Evolutionary conservation across 2,888 invertebrate genomes (phyloP).

Genomic region (Dolomedes plantarius): DNA sequence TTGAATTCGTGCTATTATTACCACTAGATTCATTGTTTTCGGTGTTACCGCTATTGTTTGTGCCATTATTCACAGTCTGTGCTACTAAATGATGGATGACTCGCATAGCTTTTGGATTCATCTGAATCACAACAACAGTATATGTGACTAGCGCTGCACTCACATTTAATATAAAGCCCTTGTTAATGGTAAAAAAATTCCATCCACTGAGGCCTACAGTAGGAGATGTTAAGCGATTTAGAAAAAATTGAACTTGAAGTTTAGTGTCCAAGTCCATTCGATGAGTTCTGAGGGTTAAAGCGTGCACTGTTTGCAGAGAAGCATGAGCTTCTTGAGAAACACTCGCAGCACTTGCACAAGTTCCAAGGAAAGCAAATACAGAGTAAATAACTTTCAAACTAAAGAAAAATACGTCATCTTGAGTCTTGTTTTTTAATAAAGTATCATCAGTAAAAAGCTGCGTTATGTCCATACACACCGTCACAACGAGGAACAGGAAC

Average conservation of each 20-base stretch:
- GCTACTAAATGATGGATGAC: constrained; percentile 71
- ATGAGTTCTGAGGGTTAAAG: constrained; percentile 64
- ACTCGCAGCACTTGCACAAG: constrained; percentile 67
- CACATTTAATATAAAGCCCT: constrained; percentile 73
- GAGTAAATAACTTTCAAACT: constrained; percentile 72
- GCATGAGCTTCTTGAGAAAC: constrained; percentile 72
- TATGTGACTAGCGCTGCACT: constrained; percentile 73
- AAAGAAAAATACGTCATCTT: constrained; percentile 71
- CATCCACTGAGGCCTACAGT: constrained; percentile 73
- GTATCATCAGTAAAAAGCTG: constrained; percentile 73
- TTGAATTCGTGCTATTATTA: constrained; percentile 63
- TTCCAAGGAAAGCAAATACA: constrained; percentile 69
- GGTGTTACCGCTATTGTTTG: constrained; percentile 25
- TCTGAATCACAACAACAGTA: constrained; percentile 73
- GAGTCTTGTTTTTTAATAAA: constrained; percentile 65
- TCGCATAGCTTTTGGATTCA: constrained; percentile 73
- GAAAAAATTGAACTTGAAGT: constrained; percentile 63
- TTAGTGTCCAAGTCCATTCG: constrained; percentile 70
- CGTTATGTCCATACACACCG: constrained; percentile 71
- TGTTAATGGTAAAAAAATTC: constrained; percentile 74
- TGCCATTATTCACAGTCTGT: constrained; percentile 67
- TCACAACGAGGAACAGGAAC: constrained; percentile 67
- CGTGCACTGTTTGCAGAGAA: constrained; percentile 66
- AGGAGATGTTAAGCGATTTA: constrained; percentile 61
- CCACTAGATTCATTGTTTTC: constrained; percentile 33